Base-by-base conservation (phyloP, 2,113 vertebrate species). In the Tupaia chinensis region DNA sequence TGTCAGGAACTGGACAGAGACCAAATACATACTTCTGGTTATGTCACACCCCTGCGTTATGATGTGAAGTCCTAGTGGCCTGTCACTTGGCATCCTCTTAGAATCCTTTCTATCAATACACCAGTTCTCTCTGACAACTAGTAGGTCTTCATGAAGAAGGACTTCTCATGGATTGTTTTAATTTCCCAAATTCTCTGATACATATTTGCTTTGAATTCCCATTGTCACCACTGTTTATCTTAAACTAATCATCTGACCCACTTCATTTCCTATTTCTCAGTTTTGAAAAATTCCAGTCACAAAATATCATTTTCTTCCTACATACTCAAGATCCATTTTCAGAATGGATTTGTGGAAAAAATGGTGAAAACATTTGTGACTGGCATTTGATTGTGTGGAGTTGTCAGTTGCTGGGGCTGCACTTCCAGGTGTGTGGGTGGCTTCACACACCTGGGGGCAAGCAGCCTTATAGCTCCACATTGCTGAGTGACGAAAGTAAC, bases 141-240 rank as follows among this genome's bases (percentile, higher is more conserved):
- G 76, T 29, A 87, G 56, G 25, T 83, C n/a, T 87, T 95, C 16
- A 16, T 7, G 65, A 12, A 83, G 73, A 89, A 87, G 65, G 56
- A 72, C 23, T 73, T 80, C 86, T 27, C 3, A 3, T 34, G 65
- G 27, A 54, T 90, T 82, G 60, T 63, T 93, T 69, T 86, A 73
- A 79, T 65, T 94, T 90, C 85, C n/a, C 69, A 91, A 72, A 86
- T 78, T 95, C 73, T 93, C 73, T 95, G 66, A 61, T 74, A 84
- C 0, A 82, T 22, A 87, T 77, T 87, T 92, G 61, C 58, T 88
- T 73, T 92, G 60, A 65, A 69, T 83, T 88, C 44, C 82, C 78
- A 83, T 70, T 89, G 32, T 89, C 76, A 74, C 68, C 44, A 32
- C n/a, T 32, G 63, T 29, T 95, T 92, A 80, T 93, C 90, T 93